These are phyloP conservation scores for Cygnus olor DNA, from an alignment of 2,797 vertebrate genomes.

Conservation along the genomic window DNA sequence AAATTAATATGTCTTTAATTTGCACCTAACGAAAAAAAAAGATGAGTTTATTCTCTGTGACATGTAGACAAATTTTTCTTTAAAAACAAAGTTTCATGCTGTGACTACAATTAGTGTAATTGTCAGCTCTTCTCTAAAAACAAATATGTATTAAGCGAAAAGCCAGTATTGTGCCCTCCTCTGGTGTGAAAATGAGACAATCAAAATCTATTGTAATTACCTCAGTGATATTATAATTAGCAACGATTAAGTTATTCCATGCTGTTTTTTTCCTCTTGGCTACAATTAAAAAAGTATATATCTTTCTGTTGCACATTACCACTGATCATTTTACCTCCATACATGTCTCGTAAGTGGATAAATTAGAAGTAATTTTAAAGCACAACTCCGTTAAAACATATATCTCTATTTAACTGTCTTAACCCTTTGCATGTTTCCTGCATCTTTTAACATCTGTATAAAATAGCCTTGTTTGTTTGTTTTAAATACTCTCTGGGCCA, in stretches of 20 bases:
- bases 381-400: slow-evolving; percentile 82
- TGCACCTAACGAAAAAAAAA: slow-evolving; percentile 82
- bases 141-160: slow-evolving; percentile 94
- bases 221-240: slow-evolving; percentile 98
- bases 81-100: slow-evolving; percentile 90
- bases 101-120: slow-evolving; percentile 93
- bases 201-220: slow-evolving; percentile 99
- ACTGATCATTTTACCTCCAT: slow-evolving; percentile 89
- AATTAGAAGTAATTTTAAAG: slow-evolving; percentile 88
- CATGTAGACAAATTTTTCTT: slow-evolving; percentile 82
- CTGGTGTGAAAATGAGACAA: slow-evolving; percentile 94
- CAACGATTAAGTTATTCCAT: slow-evolving; percentile 92
- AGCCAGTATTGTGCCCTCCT: slow-evolving; percentile 86
- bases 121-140: slow-evolving; percentile 93
- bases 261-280: slow-evolving; percentile 88
- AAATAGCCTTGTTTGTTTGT: slow-evolving; percentile 54
- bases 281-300: slow-evolving; percentile 97
- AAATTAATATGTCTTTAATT: slow-evolving; percentile 86
- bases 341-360: slow-evolving; percentile 83
- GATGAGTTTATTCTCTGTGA: slow-evolving; percentile 80
- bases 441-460: slow-evolving; percentile 60
- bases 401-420: slow-evolving; percentile 81
- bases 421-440: slow-evolving; percentile 66
- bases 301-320: slow-evolving; percentile 88
- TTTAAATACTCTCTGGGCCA: slow-evolving; percentile 59